phyloP scores from a whole-genome alignment of 1,140 invertebrate species.

The Hycleus cichorii region DNA sequence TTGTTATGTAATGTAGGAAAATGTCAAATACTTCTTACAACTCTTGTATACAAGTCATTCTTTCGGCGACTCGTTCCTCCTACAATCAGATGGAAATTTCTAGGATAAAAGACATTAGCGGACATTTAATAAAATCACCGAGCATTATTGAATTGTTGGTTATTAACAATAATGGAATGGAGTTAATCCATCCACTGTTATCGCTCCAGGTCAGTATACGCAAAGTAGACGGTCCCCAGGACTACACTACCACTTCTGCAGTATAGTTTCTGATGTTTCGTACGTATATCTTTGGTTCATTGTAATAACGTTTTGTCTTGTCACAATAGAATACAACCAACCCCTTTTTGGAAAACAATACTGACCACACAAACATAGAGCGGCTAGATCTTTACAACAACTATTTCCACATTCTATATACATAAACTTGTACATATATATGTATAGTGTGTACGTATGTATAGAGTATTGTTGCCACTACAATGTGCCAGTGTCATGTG shows the following conservation, averaged over 20 bases:
- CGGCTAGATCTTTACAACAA: slow-evolving; percentile 25
- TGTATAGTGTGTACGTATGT: no score
- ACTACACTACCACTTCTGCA: not conserved
- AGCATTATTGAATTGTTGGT: no score
- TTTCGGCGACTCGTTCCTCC: no score
- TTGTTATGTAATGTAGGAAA: slow-evolving; percentile 32
- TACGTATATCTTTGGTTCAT: slow-evolving; percentile 6
- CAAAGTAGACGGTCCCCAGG: not conserved
- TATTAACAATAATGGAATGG: no score
- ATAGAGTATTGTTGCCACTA: slow-evolving; percentile 27
- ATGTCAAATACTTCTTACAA: slow-evolving; percentile 26
- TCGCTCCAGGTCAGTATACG: slow-evolving; percentile 4
- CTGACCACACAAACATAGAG: slow-evolving; percentile 30
- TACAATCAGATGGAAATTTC: no score
- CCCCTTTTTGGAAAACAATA: slow-evolving; percentile 16
- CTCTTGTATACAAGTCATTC: not conserved
- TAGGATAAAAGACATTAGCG: no score
- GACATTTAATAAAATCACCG: no score
- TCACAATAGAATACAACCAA: slow-evolving; percentile 16
- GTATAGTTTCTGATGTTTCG: no score
- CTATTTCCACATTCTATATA: no score
- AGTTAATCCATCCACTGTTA: not conserved
- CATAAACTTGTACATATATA: no score
- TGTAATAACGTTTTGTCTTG: slow-evolving; percentile 25
- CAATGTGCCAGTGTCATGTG: slow-evolving; percentile 32